These are phyloP conservation scores for Geopemphigus sp. DNA, from an alignment of 1,140 invertebrate genomes.

Conservation along the genomic window DNA sequence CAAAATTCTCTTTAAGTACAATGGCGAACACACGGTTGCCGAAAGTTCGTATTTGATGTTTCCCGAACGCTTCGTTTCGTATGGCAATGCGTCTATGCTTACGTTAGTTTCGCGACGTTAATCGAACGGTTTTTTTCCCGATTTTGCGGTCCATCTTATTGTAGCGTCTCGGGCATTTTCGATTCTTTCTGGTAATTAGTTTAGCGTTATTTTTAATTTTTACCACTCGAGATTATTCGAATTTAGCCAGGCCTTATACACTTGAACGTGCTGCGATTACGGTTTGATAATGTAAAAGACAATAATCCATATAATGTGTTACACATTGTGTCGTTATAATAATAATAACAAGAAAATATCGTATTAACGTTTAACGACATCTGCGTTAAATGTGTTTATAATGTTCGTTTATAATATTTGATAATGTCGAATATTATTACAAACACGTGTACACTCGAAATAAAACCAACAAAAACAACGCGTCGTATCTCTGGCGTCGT, in stretches of 20 bases:
- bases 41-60: no score
- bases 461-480: background rate
- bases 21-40: no score
- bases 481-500: background rate
- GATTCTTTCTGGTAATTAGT: background rate
- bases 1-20: no score
- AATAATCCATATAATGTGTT: background rate
- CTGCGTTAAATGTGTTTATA: background rate
- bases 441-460: background rate
- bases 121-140: no score
- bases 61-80: no score
- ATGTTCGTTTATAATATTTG: background rate
- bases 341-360: background rate
- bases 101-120: no score
- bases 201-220: background rate
- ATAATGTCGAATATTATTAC: background rate
- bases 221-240: background rate
- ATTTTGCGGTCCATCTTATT: background rate
- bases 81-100: no score
- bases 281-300: background rate
- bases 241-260: background rate
- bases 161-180: background rate
- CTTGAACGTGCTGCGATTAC: background rate
- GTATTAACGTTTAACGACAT: conserved; percentile 19
- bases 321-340: background rate